Base-by-base conservation (phyloP, 2,113 vertebrate genomes). In the Dasyprocta punctata region DNA sequence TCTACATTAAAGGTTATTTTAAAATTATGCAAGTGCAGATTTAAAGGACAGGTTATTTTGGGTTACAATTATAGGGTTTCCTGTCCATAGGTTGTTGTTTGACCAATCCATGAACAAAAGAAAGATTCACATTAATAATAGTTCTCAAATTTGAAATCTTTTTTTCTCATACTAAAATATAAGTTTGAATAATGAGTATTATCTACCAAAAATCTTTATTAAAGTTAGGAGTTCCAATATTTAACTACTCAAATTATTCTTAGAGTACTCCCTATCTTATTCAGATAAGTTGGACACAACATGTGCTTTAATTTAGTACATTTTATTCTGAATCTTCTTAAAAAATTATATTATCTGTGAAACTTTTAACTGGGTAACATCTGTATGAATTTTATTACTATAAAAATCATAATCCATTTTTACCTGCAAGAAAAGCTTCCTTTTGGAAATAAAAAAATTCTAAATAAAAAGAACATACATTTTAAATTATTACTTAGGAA, bases 401-500 rank as follows among this genome's bases (percentile, higher is more conserved):
- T 81, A 61, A 61, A 93, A 90, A 41, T 11, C 4, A 61, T 85
- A 73, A 86, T 26, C 7, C 6, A 49, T 26, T 84, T 92, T 60
- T 77, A 36, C 3, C 19, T 73, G 7, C 90, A 69, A 87, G 65
- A 93, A 97, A 91, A 60, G 33, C 2, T 85, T 82, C 4, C 6
- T 58, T 77, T 61, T 17, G 28, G 30, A 24, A 85, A 26, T 38
- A 86, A 87, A 92, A 75, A 87, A 17, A 17, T 86, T 5, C n/a
- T 92, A 78, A 93, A 60, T 17, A 78, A 84, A 92, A 67, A 20
- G 26, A 78, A 41, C 1, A 49, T 89, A 86, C 5, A 92, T 87
- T 95, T 92, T 82, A 90, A 90, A 49, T 81, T 7, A 67, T 88
- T 67, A 89, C 33, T 38, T 63, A 86, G 11, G 61, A 93, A 95